Percentiles rank a stretch among this genome's conserved stretches.
Evolutionary conservation across 2,113 vertebrate species (phyloP).

Genomic region (Lates calcarifer): DNA sequence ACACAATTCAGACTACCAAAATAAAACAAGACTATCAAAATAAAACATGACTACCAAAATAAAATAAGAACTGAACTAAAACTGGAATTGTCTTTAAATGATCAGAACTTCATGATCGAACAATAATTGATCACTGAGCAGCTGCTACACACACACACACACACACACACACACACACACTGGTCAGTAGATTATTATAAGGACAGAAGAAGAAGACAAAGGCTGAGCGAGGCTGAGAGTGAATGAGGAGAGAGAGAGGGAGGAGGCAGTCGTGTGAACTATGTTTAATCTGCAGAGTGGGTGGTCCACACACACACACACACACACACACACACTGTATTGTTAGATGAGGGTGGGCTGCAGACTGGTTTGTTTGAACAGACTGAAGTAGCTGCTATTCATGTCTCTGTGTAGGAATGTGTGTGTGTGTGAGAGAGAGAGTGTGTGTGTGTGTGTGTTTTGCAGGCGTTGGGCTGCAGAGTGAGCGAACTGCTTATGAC

Average conservation of each 20-base stretch:
- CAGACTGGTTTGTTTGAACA: conserved; percentile 38
- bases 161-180: conserved; percentile 22
- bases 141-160: conserved; percentile 9
- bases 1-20: too few relatives aligned
- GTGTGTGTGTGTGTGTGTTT: background rate
- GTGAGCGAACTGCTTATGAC: too few relatives aligned
- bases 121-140: conserved; percentile 3
- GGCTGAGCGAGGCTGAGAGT: conserved; percentile 17
- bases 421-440: background rate
- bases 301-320: conserved; percentile 55
- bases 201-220: conserved; percentile 37
- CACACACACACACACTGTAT: conserved; percentile 39
- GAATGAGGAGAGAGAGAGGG: conserved; percentile 30
- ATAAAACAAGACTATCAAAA: too few relatives aligned
- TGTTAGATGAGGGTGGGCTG: conserved; percentile 46
- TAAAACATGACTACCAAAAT: too few relatives aligned
- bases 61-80: background rate
- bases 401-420: conserved; percentile 13
- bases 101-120: background rate
- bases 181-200: conserved; percentile 40
- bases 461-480: too few relatives aligned
- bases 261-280: conserved; percentile 36
- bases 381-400: conserved; percentile 45
- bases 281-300: conserved; percentile 63
- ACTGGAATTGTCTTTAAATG: background rate